Percentiles rank a stretch among this genome's conserved stretches.
Evolutionary conservation across 2,113 vertebrate species (phyloP).

Genomic region (Myxocyprinus asiaticus): DNA sequence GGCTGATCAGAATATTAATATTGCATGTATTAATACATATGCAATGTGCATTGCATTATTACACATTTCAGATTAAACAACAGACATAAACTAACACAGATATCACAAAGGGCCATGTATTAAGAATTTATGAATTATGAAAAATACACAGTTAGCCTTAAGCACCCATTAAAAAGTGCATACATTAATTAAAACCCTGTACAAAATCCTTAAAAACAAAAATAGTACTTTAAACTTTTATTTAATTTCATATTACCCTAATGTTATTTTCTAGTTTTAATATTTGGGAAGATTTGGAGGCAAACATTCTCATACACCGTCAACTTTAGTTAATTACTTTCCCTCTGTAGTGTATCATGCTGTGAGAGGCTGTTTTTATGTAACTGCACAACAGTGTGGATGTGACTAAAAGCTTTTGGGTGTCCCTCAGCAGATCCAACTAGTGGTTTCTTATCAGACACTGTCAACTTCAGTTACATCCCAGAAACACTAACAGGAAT

Average conservation of each 20-base stretch:
- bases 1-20: too few relatives aligned
- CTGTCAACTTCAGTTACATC: constrained; percentile 43
- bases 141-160: background rate
- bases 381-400: background rate
- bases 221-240: background rate
- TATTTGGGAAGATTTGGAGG: constrained; percentile 2
- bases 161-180: background rate
- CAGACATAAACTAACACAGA: too few relatives aligned
- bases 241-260: background rate
- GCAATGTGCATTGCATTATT: too few relatives aligned
- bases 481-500: background rate
- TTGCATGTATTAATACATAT: too few relatives aligned
- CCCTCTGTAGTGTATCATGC: background rate
- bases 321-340: constrained; percentile 16
- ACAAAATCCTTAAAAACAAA: background rate
- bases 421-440: constrained; percentile 13
- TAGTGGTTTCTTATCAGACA: constrained; percentile 34
- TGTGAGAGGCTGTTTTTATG: constrained; percentile 14
- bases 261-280: background rate
- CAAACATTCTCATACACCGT: background rate
- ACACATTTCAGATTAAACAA: too few relatives aligned
- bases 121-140: background rate
- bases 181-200: background rate
- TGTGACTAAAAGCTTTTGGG: constrained; percentile 15
- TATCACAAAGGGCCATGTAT: background rate